phyloP scores from a whole-genome alignment of 2,888 invertebrate species.

The Eurois occulta region DNA sequence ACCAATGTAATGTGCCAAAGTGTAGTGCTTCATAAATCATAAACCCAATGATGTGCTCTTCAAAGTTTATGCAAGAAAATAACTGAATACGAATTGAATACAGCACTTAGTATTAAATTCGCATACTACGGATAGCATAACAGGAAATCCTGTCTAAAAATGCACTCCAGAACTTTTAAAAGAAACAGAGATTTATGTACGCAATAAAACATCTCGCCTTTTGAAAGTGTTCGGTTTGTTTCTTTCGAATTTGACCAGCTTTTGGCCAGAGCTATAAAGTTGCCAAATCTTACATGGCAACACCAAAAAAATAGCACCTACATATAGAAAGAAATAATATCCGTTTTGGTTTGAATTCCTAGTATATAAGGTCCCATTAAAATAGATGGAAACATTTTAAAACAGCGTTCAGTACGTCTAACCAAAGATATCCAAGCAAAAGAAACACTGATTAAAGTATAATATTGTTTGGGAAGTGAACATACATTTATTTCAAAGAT shows the following conservation, averaged over 20 bases:
- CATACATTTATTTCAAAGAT: too few species aligned
- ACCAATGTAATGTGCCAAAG: neutral
- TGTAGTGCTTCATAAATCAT: neutral
- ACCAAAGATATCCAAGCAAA: too few species aligned
- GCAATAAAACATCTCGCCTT: conserved; percentile 26
- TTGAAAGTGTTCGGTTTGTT: conserved; percentile 39
- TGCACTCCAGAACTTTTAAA: conserved; percentile 12
- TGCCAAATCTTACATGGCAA: conserved; percentile 30
- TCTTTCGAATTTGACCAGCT: conserved; percentile 16
- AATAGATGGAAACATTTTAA: too few species aligned
- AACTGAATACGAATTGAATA: neutral
- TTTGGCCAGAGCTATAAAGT: conserved; percentile 28
- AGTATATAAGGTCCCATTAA: too few species aligned
- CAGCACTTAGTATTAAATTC: conserved; percentile 13
- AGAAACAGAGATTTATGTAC: conserved; percentile 20
- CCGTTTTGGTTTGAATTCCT: neutral
- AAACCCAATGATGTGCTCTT: neutral
- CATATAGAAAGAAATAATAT: conserved; percentile 6
- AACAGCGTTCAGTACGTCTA: too few species aligned
- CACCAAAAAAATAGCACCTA: conserved; percentile 10
- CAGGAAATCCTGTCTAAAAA: conserved; percentile 16
- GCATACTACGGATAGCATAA: neutral
- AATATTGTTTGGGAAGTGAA: too few species aligned
- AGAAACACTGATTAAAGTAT: too few species aligned
- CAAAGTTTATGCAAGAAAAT: neutral